Percentiles rank a stretch among this genome's conserved stretches.
phyloP scores from a whole-genome alignment of 2,888 invertebrate genomes.

The Leptogaster cylindrica region DNA sequence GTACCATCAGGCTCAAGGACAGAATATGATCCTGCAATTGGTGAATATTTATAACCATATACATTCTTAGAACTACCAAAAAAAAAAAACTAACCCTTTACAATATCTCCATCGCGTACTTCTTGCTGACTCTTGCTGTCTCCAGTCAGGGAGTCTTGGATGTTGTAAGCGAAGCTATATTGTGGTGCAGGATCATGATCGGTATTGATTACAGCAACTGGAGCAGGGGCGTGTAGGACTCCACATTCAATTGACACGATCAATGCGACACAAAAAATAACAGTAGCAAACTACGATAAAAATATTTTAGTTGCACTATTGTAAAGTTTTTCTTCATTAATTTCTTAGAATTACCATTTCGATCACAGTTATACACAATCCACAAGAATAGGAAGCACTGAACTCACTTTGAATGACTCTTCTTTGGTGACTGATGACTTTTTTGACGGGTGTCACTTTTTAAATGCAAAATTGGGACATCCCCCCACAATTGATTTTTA shows the following conservation, averaged over 20 bases:
- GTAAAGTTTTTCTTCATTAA: neutral
- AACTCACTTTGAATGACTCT: slow-evolving; percentile 5
- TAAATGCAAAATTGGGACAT: neutral
- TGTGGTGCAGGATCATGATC: slow-evolving; percentile 63
- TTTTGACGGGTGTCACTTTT: slow-evolving; percentile 6
- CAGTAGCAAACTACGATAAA: slow-evolving; percentile 40
- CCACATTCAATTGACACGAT: slow-evolving; percentile 50
- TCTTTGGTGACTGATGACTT: neutral
- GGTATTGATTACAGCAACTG: slow-evolving; percentile 52
- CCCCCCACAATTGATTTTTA: slow-evolving; percentile 7
- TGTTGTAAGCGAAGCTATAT: slow-evolving; percentile 73
- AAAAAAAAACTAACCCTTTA: slow-evolving; percentile 61
- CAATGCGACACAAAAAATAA: slow-evolving; percentile 50
- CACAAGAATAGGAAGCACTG: neutral
- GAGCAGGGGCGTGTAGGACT: slow-evolving; percentile 49
- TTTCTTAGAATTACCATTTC: neutral
- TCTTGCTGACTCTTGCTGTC: slow-evolving; percentile 66
- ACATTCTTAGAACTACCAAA: neutral
- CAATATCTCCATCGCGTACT: slow-evolving; percentile 68
- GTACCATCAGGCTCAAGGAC: slow-evolving; percentile 67
- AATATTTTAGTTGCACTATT: neutral
- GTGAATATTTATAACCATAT: neutral
- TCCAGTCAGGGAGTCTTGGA: slow-evolving; percentile 72
- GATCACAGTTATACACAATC: neutral
- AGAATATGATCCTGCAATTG: slow-evolving; percentile 49